Base-by-base conservation (phyloP, 2,888 invertebrate genomes). In the Chironomus tentans region DNA sequence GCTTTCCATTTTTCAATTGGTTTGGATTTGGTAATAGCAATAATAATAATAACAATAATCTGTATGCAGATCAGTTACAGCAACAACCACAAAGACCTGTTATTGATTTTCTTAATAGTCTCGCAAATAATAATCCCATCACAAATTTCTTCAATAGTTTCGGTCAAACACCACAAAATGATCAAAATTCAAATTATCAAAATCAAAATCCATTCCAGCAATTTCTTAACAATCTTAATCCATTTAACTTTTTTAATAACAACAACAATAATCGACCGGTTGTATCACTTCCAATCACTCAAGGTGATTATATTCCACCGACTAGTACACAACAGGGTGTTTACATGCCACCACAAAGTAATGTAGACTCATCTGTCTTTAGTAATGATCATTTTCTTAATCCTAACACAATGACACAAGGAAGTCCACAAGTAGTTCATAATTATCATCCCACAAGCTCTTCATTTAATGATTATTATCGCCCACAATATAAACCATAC, bases 321-420 rank as follows among this genome's bases (percentile, higher is more conserved):
- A 0, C 62, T 18, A 6, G 12, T 1, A 65, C 65, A 13, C 18
- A 18, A 7, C 15, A 15, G 12, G 13, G 22, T 24, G 24, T 18
- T 38, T 69, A n/a, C 15, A 46, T 69, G n/a, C 38, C n/a, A 15
- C 50, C 70, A 46, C 47, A 65, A 12, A 50, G 18, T 18, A 68
- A 76, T 38, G 6, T 76, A 4, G 76, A 76, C 38, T 12, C 12
- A 18, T 69, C 76, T 5, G 69, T 76, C 1, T 76, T 76, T 48
- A 76, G 68, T 15, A 76, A 76, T 24, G 69, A 69, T 50, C 68
- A 75, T 46, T 75, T 68, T 48, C 68, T 68, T 7, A 75, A 68
- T 48, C 75, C 68, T 13, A 22, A 47, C 24, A 65, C 65, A 21
- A 10, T 38, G 38, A 38, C 38, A 2, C 38, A 38, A 10, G 38